Conservation (phyloP, 30 jellyfish, hydroid and myxozoan genomes). For the Cassiopea andromeda region DNA sequence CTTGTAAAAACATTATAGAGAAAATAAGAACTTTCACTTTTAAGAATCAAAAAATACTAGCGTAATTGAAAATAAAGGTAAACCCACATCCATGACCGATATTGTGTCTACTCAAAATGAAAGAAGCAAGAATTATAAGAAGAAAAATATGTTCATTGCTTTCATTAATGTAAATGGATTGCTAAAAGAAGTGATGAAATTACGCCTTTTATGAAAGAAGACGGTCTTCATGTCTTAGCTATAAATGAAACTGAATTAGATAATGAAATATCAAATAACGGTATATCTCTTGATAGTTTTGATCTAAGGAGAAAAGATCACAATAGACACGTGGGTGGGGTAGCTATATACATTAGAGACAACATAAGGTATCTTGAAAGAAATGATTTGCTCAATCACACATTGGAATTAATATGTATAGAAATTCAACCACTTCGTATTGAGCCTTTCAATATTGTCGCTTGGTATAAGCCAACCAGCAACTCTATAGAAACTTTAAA, state of each 20-base stretch:
- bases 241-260: background rate
- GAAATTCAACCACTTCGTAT: background rate
- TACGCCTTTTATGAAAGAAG: background rate
- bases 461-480: slow-evolving; percentile 14
- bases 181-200: background rate
- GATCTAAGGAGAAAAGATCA: background rate
- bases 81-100: background rate
- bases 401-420: background rate
- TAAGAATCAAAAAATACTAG: background rate
- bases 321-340: slow-evolving; percentile 8
- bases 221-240: background rate
- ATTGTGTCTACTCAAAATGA: background rate
- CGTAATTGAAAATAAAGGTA: background rate
- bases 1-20: background rate
- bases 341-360: slow-evolving; percentile 2
- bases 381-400: slow-evolving; percentile 1
- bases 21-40: background rate
- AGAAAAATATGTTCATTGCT: background rate
- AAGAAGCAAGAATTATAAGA: background rate
- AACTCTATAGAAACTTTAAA: background rate
- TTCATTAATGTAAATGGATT: background rate
- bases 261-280: background rate
- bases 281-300: background rate
- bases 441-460: background rate
- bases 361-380: background rate